phyloP scores from a whole-genome alignment of 2,797 vertebrate species.

The Fistularia commersonii region DNA sequence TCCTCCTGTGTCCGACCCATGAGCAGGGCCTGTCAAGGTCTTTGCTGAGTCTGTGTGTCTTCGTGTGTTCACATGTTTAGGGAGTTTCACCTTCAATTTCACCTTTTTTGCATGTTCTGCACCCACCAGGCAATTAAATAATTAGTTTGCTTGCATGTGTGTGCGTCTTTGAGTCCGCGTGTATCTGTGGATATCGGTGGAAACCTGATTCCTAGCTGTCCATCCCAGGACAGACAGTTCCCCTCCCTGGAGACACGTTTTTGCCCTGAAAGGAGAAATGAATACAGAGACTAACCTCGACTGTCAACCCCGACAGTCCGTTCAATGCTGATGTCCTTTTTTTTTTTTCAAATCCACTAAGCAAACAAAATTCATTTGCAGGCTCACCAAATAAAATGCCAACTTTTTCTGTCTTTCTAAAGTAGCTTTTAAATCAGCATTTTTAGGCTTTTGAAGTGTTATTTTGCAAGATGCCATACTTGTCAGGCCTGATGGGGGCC shows the following conservation, averaged over 20 bases:
- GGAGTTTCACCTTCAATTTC: conserved; percentile 27
- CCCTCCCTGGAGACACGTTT: conserved; percentile 63
- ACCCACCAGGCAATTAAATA: conserved; percentile 31
- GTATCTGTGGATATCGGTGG: conserved; percentile 32
- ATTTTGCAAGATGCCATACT: no score
- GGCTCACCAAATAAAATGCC: no score
- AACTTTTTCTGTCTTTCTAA: no score
- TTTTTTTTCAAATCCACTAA: no score
- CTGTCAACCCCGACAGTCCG: conserved; percentile 13
- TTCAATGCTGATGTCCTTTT: no score
- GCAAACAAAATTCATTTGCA: no score
- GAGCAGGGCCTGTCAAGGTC: conserved; percentile 10
- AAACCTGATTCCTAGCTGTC: conserved; percentile 62
- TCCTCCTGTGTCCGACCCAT: no score
- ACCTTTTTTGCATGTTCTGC: conserved; percentile 10
- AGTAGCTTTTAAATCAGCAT: no score
- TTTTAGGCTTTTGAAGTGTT: no score
- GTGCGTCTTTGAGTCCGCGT: neutral
- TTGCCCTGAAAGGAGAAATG: conserved; percentile 77
- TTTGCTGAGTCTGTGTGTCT: conserved; percentile 1
- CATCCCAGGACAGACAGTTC: conserved; percentile 68
- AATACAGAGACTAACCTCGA: conserved; percentile 66
- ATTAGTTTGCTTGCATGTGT: conserved; percentile 15
- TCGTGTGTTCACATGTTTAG: neutral
- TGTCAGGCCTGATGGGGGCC: no score